These are phyloP conservation scores for Hystrix cristata DNA, from an alignment of 2,113 vertebrate genomes.

Conservation along the genomic window DNA sequence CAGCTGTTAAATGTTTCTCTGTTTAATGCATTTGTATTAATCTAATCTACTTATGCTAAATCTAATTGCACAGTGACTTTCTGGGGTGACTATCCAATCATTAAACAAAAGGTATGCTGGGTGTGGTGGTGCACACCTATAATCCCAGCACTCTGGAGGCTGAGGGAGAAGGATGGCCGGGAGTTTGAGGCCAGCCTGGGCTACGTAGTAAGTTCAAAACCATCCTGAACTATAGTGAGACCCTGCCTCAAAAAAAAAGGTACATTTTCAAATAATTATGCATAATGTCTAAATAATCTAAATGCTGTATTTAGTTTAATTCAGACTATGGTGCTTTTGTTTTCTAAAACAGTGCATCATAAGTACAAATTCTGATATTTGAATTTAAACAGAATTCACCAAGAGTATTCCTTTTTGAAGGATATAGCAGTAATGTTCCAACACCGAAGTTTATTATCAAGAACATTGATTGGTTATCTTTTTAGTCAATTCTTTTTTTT, in stretches of 20 bases:
- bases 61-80: conserved; percentile 71
- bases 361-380: conserved; percentile 64
- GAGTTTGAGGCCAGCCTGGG: too few relatives aligned
- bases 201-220: too few relatives aligned
- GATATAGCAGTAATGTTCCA: conserved; percentile 32
- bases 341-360: conserved; percentile 48
- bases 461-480: conserved; percentile 12
- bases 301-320: conserved; percentile 54
- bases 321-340: conserved; percentile 48
- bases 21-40: conserved; percentile 68
- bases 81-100: conserved; percentile 51
- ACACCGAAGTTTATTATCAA: not conserved
- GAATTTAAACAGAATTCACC: conserved; percentile 63
- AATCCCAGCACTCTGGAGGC: too few relatives aligned
- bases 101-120: conserved; percentile 58
- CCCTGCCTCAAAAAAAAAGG: too few relatives aligned
- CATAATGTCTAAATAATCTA: conserved; percentile 41
- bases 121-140: too few relatives aligned
- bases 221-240: too few relatives aligned
- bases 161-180: too few relatives aligned
- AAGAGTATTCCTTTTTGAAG: conserved; percentile 60
- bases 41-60: conserved; percentile 73
- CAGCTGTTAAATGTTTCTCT: conserved; percentile 59
- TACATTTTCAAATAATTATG: conserved; percentile 73
- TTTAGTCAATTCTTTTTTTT: conserved; percentile 19